Base-by-base conservation (phyloP, 1,140 invertebrate species). In the Pachyrhynchus sulphureomaculatus region DNA sequence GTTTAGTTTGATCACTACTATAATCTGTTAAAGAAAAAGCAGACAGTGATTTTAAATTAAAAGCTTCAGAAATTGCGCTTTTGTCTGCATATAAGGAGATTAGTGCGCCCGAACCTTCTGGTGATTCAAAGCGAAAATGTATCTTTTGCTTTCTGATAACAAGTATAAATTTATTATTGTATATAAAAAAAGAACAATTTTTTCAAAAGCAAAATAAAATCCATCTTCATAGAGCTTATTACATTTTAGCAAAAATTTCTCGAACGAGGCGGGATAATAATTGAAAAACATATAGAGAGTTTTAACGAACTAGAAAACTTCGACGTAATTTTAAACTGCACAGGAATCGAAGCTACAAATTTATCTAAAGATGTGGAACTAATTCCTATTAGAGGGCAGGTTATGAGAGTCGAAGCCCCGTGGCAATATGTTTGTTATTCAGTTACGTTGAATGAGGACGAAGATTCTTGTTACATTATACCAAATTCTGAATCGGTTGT, bases 301-400 rank as follows among this genome's bases (percentile, higher is more conserved):
- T 74, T 90, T 1, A 64, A 79, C 5, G 78, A 84, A 56, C 69
- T 85, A 0, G 63, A 74, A 0, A 76, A 71, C 0, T 89, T 81
- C 69, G 83, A 90, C 72, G 78, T 88, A 1, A 77, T 92, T 24
- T 79, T 92, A 20, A 91, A 92, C 72, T 92, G 90, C 67, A 81
- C 83, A 18, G 90, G 90, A 0, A 71, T 91, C 0, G 81, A 80
- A 8, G 81, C 88, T 4, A 74, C 75, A 53, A 21, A 77, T 2
- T 72, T 90, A 4, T 79, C 83, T 1, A 74, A 76, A 5, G 89
- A 91, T 77, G 53, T 73, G 3, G 65, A 71, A 34, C 75, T 90
- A 13, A 68, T 70, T 61, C 79, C 89, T 5, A 80, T 89, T n/a
- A 80, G 89, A 65, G 89, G 89, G 15, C 89, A 91, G 77, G 81